Evolutionary conservation across 2,888 invertebrate genomes (phyloP).

Genomic region (Mongoloraphidia duomilia): DNA sequence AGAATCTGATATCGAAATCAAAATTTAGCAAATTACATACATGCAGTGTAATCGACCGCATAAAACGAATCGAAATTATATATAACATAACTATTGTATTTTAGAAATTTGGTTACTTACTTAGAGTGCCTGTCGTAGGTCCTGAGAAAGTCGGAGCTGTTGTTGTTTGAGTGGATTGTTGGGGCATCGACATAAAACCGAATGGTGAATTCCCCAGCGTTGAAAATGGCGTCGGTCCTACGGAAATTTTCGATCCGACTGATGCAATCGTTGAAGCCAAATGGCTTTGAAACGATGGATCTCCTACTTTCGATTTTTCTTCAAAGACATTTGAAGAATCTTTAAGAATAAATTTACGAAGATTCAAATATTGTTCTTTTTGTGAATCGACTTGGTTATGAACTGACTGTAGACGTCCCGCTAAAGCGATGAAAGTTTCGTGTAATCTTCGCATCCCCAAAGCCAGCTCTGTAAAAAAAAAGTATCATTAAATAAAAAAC

Average conservation of each 20-base stretch:
- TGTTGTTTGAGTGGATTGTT: conserved; percentile 22
- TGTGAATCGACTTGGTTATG: conserved; percentile 66
- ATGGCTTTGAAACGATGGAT: not conserved
- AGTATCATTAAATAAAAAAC: conserved; percentile 3
- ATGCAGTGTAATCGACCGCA: no score
- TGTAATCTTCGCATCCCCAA: conserved; percentile 68
- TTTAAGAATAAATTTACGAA: conserved; percentile 61
- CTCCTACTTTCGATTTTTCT: conserved; percentile 13
- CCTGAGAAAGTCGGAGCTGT: conserved; percentile 26
- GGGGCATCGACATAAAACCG: conserved; percentile 25
- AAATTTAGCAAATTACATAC: no score
- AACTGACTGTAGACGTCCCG: conserved; percentile 71
- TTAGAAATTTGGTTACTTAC: conserved; percentile 17
- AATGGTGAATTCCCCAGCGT: conserved; percentile 18
- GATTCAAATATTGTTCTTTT: conserved; percentile 72
- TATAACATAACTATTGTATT: no score
- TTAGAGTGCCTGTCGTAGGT: conserved; percentile 28
- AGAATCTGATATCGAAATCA: no score
- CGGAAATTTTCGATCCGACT: conserved; percentile 30
- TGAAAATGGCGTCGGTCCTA: conserved; percentile 49
- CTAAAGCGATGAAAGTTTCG: conserved; percentile 73
- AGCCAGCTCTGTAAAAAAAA: conserved; percentile 48
- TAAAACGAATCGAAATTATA: no score
- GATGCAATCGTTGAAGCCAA: not conserved
- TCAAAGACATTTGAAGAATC: conserved; percentile 69